Base-by-base conservation (phyloP, 2,113 vertebrate species). In the Eclectus roratus region DNA sequence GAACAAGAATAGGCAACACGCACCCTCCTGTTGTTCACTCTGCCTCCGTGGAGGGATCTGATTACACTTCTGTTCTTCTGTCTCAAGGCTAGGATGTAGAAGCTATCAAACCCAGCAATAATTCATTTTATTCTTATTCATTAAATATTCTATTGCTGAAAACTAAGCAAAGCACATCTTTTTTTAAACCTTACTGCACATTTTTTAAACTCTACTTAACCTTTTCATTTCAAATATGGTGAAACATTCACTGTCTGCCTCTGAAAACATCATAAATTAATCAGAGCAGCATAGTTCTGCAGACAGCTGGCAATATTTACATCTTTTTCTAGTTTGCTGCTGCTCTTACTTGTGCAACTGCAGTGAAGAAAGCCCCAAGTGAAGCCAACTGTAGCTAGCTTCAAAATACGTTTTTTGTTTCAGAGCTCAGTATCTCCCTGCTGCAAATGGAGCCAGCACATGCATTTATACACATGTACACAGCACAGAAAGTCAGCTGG, bases 251-350 rank as follows among this genome's bases (percentile, higher is more conserved):
- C 64, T 87, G 11, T 91, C 85, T 76, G 94, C 68, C 70, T 88
- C 80, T 91, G 89, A 86, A 96, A 95, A 93, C 81, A 74, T 94
- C 70, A 94, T 95, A 88, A 97, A 95, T 96, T 96, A 97, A 96
- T 93, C 88, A 97, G 69, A 91, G 83, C 80, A 81, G 73, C 1
- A 0, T 69, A 52, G n/a, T 85, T 83, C 76, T 95, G 81, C 52
- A 78, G 93, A 79, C 91, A 94, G 95, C 91, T 95, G 89, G 94
- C 84, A 96, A 77, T 93, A 79, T 91, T 94, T 91, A 81, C 91
- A 8, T 77, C 80, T 86, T 83, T 68, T 88, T 35, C 85, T 93
- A 61, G 69, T 81, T 91, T 93, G 77, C 73, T 92, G 56, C 69
- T 92, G 91, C 77, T 96, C 86, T 89, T 94, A 80, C 29, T 93